phyloP scores from a whole-genome alignment of 2,113 vertebrate species.

The Coreoperca whiteheadi region DNA sequence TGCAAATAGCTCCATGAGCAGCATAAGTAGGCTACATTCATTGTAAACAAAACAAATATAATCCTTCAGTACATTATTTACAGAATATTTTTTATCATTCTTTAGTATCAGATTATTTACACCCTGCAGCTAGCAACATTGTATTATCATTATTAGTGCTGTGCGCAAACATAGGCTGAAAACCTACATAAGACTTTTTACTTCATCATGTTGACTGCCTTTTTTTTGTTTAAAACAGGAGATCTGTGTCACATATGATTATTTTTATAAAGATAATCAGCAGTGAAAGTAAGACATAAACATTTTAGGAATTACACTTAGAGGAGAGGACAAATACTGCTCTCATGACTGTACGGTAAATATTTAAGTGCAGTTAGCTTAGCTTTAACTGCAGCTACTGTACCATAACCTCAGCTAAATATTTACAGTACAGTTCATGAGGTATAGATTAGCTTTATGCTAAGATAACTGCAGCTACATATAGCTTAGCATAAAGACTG shows the following conservation, averaged over 20 bases:
- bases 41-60: conserved; percentile 72
- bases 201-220: not conserved
- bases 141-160: conserved; percentile 17
- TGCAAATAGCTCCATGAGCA: conserved; percentile 28
- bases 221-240: not conserved
- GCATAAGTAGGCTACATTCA: conserved; percentile 36
- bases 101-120: conserved; percentile 64
- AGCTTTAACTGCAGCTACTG: not conserved
- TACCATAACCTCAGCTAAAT: not conserved
- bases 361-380: not conserved
- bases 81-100: conserved; percentile 62
- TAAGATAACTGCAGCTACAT: not conserved
- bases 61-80: conserved; percentile 65
- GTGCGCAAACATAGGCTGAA: conserved; percentile 46
- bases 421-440: not conserved
- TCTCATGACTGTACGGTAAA: not conserved
- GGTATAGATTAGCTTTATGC: not conserved
- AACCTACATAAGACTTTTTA: conserved; percentile 18
- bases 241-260: not conserved
- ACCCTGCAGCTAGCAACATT: conserved; percentile 42
- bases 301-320: not conserved
- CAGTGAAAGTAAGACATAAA: not conserved
- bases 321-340: not conserved
- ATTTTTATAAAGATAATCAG: conserved; percentile 6
- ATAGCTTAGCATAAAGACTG: not conserved